phyloP scores from a whole-genome alignment of 2,797 vertebrate genomes.

The Lithobates sylvaticus region DNA sequence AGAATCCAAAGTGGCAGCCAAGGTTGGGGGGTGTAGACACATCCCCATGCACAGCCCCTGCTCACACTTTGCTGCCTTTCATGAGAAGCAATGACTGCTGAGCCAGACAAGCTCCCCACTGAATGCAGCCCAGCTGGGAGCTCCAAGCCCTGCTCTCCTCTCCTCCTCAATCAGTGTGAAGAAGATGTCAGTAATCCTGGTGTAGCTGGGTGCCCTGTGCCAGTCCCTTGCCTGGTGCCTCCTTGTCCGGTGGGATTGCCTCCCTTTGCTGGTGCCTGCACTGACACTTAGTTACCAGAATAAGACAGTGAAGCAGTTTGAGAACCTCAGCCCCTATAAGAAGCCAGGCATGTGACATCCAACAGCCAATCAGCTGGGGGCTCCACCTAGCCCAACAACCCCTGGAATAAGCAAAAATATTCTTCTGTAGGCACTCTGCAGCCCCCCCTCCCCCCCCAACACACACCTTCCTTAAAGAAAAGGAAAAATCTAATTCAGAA shows the following conservation, averaged over 20 bases:
- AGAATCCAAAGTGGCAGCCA: constrained; percentile 81
- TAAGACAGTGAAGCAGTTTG: constrained; percentile 57
- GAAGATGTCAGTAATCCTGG: too few relatives aligned
- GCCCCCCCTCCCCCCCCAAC: not conserved
- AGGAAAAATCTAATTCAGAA: not conserved
- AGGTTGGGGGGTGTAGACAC: constrained; percentile 79
- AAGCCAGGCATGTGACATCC: constrained; percentile 80
- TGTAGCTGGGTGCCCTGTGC: not conserved
- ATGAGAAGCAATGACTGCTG: constrained; percentile 16
- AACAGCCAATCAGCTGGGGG: constrained; percentile 75
- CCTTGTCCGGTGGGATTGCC: constrained; percentile 2
- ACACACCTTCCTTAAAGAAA: not conserved
- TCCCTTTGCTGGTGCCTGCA: constrained; percentile 7
- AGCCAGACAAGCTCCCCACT: constrained; percentile 32
- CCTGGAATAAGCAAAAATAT: constrained; percentile 67
- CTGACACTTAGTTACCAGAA: constrained; percentile 48
- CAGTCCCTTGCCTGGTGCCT: not conserved
- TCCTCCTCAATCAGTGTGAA: not conserved
- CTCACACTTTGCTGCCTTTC: constrained; percentile 48
- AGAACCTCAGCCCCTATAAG: constrained; percentile 75
- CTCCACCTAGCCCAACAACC: constrained; percentile 82
- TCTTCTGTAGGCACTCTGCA: constrained; percentile 33
- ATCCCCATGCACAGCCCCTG: constrained; percentile 81
- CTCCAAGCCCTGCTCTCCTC: not conserved
- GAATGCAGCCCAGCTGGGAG: constrained; percentile 15